These are phyloP conservation scores for Hassar affinis DNA, from an alignment of 2,113 vertebrate genomes.

Conservation along the genomic window DNA sequence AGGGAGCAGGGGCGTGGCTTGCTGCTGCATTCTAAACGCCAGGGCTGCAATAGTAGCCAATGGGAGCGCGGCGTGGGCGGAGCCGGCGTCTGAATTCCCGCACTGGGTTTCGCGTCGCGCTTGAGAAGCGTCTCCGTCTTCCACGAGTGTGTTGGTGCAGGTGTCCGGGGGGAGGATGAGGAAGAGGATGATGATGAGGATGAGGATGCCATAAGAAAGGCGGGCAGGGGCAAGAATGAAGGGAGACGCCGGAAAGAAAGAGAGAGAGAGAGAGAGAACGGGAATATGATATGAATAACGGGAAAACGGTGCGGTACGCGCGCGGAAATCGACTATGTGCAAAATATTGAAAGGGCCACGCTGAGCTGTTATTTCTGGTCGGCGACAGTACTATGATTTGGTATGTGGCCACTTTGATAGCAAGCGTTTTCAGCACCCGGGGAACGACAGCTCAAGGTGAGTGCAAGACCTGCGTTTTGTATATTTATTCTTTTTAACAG, in stretches of 20 bases:
- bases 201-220: conserved; percentile 77
- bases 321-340: conserved; percentile 72
- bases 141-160: conserved; percentile 75
- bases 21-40: conserved; percentile 64
- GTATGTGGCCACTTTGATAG: conserved; percentile 97
- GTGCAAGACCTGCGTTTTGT: conserved; percentile 77
- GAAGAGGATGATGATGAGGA: conserved; percentile 41
- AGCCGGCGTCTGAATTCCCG: conserved; percentile 72
- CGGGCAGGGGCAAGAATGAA: conserved; percentile 80
- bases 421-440: conserved; percentile 95
- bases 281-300: conserved; percentile 62
- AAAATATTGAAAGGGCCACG: conserved; percentile 80
- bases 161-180: conserved; percentile 63
- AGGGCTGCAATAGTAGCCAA: conserved; percentile 47
- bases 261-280: conserved; percentile 33
- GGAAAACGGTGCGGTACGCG: conserved; percentile 65
- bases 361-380: conserved; percentile 84
- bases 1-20: conserved; percentile 65
- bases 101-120: conserved; percentile 82
- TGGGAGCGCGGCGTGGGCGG: conserved; percentile 65
- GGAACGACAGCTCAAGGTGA: conserved; percentile 97
- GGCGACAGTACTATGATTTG: conserved; percentile 86
- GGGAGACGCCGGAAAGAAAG: conserved; percentile 71
- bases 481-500: not conserved
- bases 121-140: conserved; percentile 76